Conservation (phyloP, 1,140 invertebrate genomes). For the Drosophila aff. region DNA sequence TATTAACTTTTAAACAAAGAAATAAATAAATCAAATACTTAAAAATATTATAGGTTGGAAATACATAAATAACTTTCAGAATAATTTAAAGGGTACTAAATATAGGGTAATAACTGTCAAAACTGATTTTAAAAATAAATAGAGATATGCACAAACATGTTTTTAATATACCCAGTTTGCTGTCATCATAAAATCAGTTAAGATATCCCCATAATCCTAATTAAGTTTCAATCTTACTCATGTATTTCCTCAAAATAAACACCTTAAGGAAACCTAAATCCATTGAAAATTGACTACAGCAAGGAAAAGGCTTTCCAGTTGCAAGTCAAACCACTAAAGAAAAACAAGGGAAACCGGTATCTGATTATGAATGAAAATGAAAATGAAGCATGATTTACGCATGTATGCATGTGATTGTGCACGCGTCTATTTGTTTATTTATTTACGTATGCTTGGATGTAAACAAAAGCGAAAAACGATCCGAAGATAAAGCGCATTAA, state of each 20-base stretch:
- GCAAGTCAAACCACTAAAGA: neutral
- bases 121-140: neutral
- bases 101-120: neutral
- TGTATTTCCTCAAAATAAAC: neutral
- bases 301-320: neutral
- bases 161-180: neutral
- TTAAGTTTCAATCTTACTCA: neutral
- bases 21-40: neutral
- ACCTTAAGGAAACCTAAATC: neutral
- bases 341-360: conserved; percentile 29
- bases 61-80: neutral
- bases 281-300: neutral
- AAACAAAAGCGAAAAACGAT: conserved; percentile 66
- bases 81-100: neutral
- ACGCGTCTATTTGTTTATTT: conserved; percentile 66
- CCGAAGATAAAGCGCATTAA: conserved; percentile 72
- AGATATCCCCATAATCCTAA: neutral
- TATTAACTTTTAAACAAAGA: neutral
- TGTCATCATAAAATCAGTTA: neutral
- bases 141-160: neutral
- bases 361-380: conserved; percentile 46
- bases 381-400: conserved; percentile 40
- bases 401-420: conserved; percentile 23
- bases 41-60: neutral
- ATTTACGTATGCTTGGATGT: conserved; percentile 73